Conservation (phyloP, 2,888 invertebrate species). For the Leptura quadrifasciata region DNA sequence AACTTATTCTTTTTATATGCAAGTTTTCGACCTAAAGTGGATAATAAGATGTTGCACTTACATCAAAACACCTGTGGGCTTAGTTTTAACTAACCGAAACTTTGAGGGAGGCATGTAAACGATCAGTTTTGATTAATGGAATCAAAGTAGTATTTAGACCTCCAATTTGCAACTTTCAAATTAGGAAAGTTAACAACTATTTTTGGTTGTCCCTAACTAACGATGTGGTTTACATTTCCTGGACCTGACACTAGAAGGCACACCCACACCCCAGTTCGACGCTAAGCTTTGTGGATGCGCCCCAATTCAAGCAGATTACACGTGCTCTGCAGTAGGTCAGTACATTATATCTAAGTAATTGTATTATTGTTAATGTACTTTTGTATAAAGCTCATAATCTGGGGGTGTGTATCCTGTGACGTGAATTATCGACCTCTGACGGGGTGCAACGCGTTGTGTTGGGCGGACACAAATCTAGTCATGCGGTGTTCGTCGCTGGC, state of each 20-base stretch:
- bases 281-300: neutral
- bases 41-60: too few relatives aligned
- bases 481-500: constrained; percentile 69
- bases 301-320: constrained; percentile 14
- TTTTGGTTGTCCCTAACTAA: neutral
- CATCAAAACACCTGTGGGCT: too few relatives aligned
- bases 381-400: constrained; percentile 36
- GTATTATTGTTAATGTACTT: constrained; percentile 37
- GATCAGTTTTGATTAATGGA: too few relatives aligned
- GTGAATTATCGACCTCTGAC: constrained; percentile 67
- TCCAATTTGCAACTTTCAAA: too few relatives aligned
- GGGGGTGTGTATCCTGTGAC: constrained; percentile 54
- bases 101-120: too few relatives aligned
- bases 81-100: too few relatives aligned
- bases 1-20: too few relatives aligned
- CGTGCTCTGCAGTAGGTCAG: constrained; percentile 15
- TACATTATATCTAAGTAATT: constrained; percentile 40
- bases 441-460: constrained; percentile 60
- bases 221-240: neutral
- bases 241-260: neutral
- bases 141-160: too few relatives aligned
- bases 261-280: neutral
- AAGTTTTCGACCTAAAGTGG: too few relatives aligned
- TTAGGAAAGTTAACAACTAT: neutral
- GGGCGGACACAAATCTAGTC: constrained; percentile 66